Percentiles rank a stretch among this genome's conserved stretches.
These are phyloP conservation scores for Hirtodrosophila cameraria DNA, from an alignment of 2,888 invertebrate genomes.

Conservation along the genomic window DNA sequence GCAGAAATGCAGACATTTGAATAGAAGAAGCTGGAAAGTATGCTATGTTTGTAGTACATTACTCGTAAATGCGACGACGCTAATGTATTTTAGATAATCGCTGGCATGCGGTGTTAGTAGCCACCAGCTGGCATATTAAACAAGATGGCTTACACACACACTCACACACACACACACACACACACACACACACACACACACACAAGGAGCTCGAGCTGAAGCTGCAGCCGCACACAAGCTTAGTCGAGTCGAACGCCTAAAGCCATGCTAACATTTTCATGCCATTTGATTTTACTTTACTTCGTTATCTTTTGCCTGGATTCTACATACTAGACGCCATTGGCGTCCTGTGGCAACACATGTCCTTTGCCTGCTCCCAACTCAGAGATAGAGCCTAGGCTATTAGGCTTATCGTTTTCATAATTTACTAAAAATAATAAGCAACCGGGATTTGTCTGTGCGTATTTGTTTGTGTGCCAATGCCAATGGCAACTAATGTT, in stretches of 20 bases:
- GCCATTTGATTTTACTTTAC: constrained; percentile 60
- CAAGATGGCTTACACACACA: constrained; percentile 47
- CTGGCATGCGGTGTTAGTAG: constrained; percentile 45
- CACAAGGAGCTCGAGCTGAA: not conserved
- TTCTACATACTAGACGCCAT: constrained; percentile 12
- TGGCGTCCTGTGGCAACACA: constrained; percentile 44
- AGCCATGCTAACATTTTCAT: constrained; percentile 58
- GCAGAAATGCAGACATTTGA: constrained; percentile 11
- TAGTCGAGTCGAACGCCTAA: constrained; percentile 42
- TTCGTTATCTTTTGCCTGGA: constrained; percentile 40
- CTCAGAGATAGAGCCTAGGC: constrained; percentile 8
- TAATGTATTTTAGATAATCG: constrained; percentile 71
- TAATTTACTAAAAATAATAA: constrained; percentile 70
- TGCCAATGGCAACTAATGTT: constrained; percentile 47
- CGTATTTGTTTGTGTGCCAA: constrained; percentile 14
- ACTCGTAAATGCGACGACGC: constrained; percentile 34
- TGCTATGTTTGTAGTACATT: constrained; percentile 34
- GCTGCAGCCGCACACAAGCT: constrained; percentile 34
- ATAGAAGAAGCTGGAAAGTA: constrained; percentile 6
- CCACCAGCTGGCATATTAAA: constrained; percentile 61
- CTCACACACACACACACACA: constrained; percentile 1
- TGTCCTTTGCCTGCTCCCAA: constrained; percentile 32
- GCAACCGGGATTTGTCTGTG: constrained; percentile 41
- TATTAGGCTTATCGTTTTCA: constrained; percentile 64
- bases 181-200: not conserved